Evolutionary conservation across 2,113 vertebrate genomes (phyloP), one percentile per base, ranked within the genome.

Genomic region (Ramphastos sulfuratus): DNA sequence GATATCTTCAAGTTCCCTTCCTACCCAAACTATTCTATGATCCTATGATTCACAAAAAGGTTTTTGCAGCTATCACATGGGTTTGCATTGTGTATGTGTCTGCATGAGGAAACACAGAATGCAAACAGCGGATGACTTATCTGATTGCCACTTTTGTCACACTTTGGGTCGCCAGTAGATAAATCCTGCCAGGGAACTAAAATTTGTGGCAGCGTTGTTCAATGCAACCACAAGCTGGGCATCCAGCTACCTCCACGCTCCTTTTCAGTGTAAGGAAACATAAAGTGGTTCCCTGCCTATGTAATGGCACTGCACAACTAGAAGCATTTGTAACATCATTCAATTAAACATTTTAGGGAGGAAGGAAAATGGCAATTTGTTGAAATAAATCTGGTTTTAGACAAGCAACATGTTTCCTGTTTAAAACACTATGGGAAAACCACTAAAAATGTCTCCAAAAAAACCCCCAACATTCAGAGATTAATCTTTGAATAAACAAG

Each of bases 321-420:
- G 39, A 39, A 58, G 15, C 9, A n/a, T 69, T 82, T 61, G 27
- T 25, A 71, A 69, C 20, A 37, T 61, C n/a, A 64, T 82, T 79
- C 30, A 63, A 48, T 74, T 87, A 83, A 85, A 58, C 21, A 74
- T 88, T 90, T 94, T 52, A 82, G 19, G 14, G 59, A 83, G 55
- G 81, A 87, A 90, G 54, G 28, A 90, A 87, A 87, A 21, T 1
- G 12, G 10, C 10, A 72, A 35, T 66, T 89, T 90, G 27, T 83
- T 76, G 27, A 84, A 92, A 79, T 65, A 75, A 73, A 78, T 69
- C 63, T 67, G 30, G 31, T 80, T 94, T 76, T 42, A 88, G 37
- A 13, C 14, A 85, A 77, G 28, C 6, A 84, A 75, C 2, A 46
- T 3, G 0, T 63, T 84, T 90, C 81, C 50, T 82, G 6, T 65